Evolutionary conservation across 2,113 vertebrate species (phyloP).

Genomic region (Ophiodon elongatus): DNA sequence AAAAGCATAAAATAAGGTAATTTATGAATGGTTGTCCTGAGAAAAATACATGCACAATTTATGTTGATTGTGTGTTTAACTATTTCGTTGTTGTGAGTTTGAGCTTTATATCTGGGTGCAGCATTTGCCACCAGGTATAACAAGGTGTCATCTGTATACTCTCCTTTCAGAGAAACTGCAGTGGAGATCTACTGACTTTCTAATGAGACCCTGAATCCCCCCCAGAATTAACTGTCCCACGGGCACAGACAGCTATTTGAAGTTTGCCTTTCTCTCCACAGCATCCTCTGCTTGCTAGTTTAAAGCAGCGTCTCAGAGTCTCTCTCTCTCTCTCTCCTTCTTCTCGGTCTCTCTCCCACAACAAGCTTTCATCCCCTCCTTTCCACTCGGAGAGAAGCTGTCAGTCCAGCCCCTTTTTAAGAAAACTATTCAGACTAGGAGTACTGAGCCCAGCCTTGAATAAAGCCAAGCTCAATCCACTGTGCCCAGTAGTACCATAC

Average conservation of each 20-base stretch:
- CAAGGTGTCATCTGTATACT: slow-evolving; percentile 41
- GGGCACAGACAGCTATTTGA: slow-evolving; percentile 69
- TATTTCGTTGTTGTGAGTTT: not conserved
- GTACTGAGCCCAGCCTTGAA: slow-evolving; percentile 25
- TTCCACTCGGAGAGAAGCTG: slow-evolving; percentile 43
- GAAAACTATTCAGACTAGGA: slow-evolving; percentile 40
- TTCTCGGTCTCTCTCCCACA: slow-evolving; percentile 47
- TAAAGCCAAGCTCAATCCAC: slow-evolving; percentile 40
- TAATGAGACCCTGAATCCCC: slow-evolving; percentile 63
- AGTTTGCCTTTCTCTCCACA: slow-evolving; percentile 44
- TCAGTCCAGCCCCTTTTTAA: slow-evolving; percentile 37
- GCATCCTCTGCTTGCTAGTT: slow-evolving; percentile 35
- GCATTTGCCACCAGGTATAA: slow-evolving; percentile 20
- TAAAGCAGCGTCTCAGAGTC: slow-evolving; percentile 32
- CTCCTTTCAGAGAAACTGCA: slow-evolving; percentile 37
- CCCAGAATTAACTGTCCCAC: slow-evolving; percentile 63
- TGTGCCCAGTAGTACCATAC: slow-evolving; percentile 11
- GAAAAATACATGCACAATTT: not conserved
- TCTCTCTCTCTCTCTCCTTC: slow-evolving; percentile 15
- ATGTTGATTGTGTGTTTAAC: not conserved
- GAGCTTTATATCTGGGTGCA: slow-evolving; percentile 22
- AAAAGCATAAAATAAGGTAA: not conserved
- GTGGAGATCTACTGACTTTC: slow-evolving; percentile 56
- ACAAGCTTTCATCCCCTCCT: slow-evolving; percentile 36
- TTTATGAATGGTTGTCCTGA: not conserved